Evolutionary conservation across 2,888 invertebrate species (phyloP).

Genomic region (Brachylomia viminalis): DNA sequence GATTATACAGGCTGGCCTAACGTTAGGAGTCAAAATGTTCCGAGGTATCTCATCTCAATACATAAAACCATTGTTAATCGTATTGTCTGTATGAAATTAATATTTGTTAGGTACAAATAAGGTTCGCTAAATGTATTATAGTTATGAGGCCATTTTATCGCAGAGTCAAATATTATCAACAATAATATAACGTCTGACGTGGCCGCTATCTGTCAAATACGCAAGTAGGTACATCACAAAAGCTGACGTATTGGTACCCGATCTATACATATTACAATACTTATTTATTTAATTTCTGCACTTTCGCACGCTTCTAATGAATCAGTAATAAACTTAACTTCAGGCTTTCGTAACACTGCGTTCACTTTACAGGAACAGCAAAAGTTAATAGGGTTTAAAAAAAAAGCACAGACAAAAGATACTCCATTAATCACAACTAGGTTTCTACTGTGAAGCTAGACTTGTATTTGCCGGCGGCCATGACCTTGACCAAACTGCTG

Average conservation of each 20-base stretch:
- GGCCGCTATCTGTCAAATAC: constrained; percentile 29
- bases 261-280: not conserved
- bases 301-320: not conserved
- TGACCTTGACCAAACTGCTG: constrained; percentile 51
- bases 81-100: constrained; percentile 5
- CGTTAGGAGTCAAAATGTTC: not conserved
- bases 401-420: not conserved
- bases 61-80: not conserved
- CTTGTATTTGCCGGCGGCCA: constrained; percentile 27
- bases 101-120: constrained; percentile 23
- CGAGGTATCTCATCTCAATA: not conserved
- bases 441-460: constrained; percentile 18
- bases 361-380: not conserved
- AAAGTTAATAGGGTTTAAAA: not conserved
- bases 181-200: constrained; percentile 39
- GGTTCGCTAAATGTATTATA: constrained; percentile 37
- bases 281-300: constrained; percentile 1
- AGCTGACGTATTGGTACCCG: constrained; percentile 22
- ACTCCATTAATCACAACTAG: not conserved
- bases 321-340: not conserved
- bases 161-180: constrained; percentile 24
- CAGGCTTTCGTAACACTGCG: not conserved
- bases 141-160: constrained; percentile 27
- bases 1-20: constrained; percentile 9
- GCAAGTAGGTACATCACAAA: constrained; percentile 1